Evolutionary conservation across 2,113 vertebrate genomes (phyloP).

Genomic region (Nematolebias whitei): DNA sequence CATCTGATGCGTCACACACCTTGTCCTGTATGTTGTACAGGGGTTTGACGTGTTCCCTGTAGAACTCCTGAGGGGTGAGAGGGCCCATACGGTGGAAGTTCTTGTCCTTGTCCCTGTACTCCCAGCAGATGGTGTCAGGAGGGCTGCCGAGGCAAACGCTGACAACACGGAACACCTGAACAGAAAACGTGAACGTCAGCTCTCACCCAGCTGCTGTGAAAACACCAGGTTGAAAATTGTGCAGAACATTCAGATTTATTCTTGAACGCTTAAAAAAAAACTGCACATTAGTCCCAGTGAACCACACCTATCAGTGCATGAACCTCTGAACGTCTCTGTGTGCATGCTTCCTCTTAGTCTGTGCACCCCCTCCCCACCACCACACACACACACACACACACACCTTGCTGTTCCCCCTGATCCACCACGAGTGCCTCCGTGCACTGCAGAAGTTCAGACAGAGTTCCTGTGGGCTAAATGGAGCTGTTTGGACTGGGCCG

Average conservation of each 20-base stretch:
- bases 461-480: conserved; percentile 60
- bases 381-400: no score
- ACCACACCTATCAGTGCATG: conserved; percentile 4
- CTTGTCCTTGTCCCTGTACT: conserved; percentile 97
- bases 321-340: conserved; percentile 13
- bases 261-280: no score
- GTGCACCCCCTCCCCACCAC: no score
- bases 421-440: not conserved
- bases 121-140: conserved; percentile 93
- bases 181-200: conserved; percentile 1
- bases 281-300: no score
- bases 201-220: not conserved
- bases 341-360: not conserved
- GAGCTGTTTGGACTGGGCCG: conserved; percentile 57
- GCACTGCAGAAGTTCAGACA: no score
- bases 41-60: conserved; percentile 92
- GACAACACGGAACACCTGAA: conserved; percentile 92
- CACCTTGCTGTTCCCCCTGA: not conserved
- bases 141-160: conserved; percentile 94
- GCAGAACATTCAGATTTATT: not conserved
- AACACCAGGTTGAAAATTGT: not conserved
- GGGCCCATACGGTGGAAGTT: conserved; percentile 91
- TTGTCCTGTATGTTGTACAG: conserved; percentile 95
- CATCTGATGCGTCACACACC: conserved; percentile 69
- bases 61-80: conserved; percentile 90